A percentile compares a stretch with the other conserved stretches of the same genome.
Conservation (phyloP, 2,113 vertebrate genomes). For the Speoplatyrhinus poulsoni region DNA sequence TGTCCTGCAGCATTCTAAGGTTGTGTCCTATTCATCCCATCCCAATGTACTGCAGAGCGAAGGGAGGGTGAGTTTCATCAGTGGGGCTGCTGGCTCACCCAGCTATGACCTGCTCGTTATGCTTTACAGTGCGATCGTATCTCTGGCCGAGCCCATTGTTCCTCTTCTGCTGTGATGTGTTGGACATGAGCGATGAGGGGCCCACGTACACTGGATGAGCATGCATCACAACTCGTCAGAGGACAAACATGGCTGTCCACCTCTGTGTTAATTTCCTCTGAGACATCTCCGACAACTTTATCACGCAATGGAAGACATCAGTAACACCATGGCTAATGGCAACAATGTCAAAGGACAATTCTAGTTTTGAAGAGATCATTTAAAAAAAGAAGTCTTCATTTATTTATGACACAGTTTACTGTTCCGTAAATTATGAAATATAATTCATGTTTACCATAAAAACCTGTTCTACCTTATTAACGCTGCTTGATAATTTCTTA, state of each 20-base stretch:
- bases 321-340: neutral
- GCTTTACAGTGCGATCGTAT: conserved; percentile 68
- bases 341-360: no score
- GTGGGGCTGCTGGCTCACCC: conserved; percentile 66
- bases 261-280: neutral
- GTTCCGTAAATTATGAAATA: no score
- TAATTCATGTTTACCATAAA: no score
- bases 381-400: no score
- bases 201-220: no score
- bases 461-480: neutral
- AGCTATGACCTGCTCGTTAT: conserved; percentile 53
- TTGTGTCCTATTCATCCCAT: conserved; percentile 35
- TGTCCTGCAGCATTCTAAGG: conserved; percentile 22
- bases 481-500: conserved; percentile 6
- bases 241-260: neutral
- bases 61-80: conserved; percentile 59
- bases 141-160: conserved; percentile 54
- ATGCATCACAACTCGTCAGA: neutral
- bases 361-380: no score
- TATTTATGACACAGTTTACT: no score
- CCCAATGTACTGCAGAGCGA: conserved; percentile 45
- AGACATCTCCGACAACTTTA: neutral
- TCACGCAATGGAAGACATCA: neutral
- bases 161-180: no score
- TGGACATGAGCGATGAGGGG: no score